phyloP scores from a whole-genome alignment of 2,888 invertebrate species.

The Urechis unicinctus region DNA sequence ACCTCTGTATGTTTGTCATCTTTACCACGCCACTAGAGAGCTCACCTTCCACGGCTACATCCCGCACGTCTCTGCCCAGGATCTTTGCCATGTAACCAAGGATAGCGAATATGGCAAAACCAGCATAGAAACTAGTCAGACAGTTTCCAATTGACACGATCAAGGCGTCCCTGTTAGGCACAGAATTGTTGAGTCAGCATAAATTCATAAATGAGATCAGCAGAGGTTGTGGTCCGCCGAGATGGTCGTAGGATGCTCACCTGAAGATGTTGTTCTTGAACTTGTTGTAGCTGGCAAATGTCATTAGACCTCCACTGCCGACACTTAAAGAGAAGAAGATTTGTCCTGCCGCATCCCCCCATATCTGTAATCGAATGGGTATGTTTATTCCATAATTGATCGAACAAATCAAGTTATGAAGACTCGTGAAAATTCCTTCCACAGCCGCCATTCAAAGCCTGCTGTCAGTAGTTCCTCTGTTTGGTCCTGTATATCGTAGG shows the following conservation, averaged over 20 bases:
- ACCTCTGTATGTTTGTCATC: too few species aligned
- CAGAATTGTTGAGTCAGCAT: not conserved
- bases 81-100: constrained; percentile 47
- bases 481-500: too few species aligned
- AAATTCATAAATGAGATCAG: not conserved
- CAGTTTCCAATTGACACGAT: constrained; percentile 58
- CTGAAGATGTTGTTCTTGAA: constrained; percentile 59
- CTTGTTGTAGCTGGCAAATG: constrained; percentile 61
- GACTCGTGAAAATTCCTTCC: too few species aligned
- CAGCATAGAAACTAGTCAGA: constrained; percentile 54
- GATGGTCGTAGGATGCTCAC: constrained; percentile 23
- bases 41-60: constrained; percentile 25
- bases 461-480: too few species aligned
- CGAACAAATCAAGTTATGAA: too few species aligned
- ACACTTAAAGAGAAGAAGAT: constrained; percentile 77
- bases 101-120: constrained; percentile 71
- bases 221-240: not conserved
- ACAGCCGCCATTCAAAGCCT: too few species aligned
- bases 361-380: constrained; percentile 54
- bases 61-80: constrained; percentile 18
- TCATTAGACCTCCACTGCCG: constrained; percentile 71
- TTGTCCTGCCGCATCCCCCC: constrained; percentile 79
- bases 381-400: not conserved
- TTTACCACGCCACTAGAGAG: too few species aligned
- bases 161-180: constrained; percentile 57